Evolutionary conservation across 1,140 invertebrate genomes (phyloP).

Genomic region (Semibalanus balanoides): DNA sequence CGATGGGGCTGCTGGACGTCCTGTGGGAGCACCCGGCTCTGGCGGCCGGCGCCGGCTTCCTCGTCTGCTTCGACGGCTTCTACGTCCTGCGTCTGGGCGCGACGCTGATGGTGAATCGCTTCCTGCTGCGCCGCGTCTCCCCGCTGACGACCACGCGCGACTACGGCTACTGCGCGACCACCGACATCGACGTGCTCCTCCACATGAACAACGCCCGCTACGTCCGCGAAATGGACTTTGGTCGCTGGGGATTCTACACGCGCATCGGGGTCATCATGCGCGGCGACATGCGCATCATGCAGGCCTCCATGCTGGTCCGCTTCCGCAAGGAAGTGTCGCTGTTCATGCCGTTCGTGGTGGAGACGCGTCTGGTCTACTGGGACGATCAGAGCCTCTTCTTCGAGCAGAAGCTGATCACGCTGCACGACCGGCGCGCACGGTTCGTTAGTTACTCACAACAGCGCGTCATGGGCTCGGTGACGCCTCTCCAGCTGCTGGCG

Average conservation of each 20-base stretch:
- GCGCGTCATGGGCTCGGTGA: not conserved
- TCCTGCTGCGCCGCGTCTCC: too few relatives aligned
- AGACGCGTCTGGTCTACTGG: constrained; percentile 57
- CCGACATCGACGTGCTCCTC: constrained; percentile 62
- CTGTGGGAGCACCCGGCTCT: too few relatives aligned
- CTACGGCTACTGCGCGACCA: constrained; percentile 51
- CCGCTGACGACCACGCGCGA: not conserved
- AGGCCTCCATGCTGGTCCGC: constrained; percentile 39
- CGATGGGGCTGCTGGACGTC: too few relatives aligned
- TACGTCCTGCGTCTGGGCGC: too few relatives aligned
- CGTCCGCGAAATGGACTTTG: constrained; percentile 70
- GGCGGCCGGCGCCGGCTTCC: too few relatives aligned
- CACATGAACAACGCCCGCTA: constrained; percentile 84
- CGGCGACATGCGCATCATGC: constrained; percentile 52
- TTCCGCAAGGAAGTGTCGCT: constrained; percentile 9
- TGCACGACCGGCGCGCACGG: constrained; percentile 56
- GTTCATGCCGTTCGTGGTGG: constrained; percentile 18
- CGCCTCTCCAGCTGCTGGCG: not conserved
- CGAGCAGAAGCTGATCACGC: constrained; percentile 62
- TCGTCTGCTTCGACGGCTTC: too few relatives aligned
- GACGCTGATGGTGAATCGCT: too few relatives aligned
- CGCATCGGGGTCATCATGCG: constrained; percentile 51
- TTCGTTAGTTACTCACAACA: constrained; percentile 44
- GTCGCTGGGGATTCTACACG: constrained; percentile 43
- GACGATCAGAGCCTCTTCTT: constrained; percentile 65